Percentiles rank a stretch among this genome's conserved stretches.
Conservation (phyloP, 2,113 vertebrate species). For the Aepyceros melampus region DNA sequence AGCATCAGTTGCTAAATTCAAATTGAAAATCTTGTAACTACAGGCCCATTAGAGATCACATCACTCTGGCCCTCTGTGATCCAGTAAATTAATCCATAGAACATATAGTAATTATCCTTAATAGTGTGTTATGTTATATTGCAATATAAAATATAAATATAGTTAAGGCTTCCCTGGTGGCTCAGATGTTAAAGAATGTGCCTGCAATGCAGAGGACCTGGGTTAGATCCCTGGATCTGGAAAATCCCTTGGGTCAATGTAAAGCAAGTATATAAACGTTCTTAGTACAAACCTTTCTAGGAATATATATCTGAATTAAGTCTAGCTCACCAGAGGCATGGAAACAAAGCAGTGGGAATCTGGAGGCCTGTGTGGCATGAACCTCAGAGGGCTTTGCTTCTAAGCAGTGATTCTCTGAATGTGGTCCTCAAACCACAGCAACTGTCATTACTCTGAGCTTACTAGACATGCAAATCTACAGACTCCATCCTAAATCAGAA, state of each 20-base stretch:
- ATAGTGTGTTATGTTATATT: neutral
- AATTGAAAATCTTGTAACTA: neutral
- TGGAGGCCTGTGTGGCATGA: too few relatives aligned
- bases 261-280: neutral
- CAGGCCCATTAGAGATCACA: neutral
- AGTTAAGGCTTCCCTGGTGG: neutral
- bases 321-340: fast-evolving
- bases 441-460: neutral
- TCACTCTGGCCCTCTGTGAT: neutral
- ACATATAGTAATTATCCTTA: neutral
- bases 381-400: neutral
- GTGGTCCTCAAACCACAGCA: neutral
- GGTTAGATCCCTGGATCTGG: neutral
- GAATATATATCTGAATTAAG: neutral
- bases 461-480: too few relatives aligned
- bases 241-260: neutral
- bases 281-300: neutral
- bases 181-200: neutral
- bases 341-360: fast-evolving
- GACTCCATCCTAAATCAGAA: neutral
- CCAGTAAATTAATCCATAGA: neutral
- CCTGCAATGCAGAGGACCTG: neutral
- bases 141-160: neutral
- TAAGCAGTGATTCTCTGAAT: neutral
- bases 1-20: neutral